phyloP scores from a whole-genome alignment of 2,888 invertebrate genomes.

The Drosophila paucipuncta region DNA sequence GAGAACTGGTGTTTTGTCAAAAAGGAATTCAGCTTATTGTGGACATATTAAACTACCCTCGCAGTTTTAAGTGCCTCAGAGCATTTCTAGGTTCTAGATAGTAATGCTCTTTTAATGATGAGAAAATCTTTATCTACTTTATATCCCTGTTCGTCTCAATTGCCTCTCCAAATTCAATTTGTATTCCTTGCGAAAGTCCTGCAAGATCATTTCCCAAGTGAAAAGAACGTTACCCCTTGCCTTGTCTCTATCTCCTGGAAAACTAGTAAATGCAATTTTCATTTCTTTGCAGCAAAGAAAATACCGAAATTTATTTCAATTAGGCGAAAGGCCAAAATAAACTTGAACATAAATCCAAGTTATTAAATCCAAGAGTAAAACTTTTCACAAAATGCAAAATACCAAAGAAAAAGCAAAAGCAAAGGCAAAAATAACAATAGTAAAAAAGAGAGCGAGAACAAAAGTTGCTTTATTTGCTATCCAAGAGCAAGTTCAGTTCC shows the following conservation, averaged over 20 bases:
- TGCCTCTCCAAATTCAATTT: neutral
- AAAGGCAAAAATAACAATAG: constrained; percentile 15
- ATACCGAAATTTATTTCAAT: constrained; percentile 50
- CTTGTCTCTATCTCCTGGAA: neutral
- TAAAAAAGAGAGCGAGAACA: constrained; percentile 20
- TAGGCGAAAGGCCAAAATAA: constrained; percentile 37
- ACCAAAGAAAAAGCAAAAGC: constrained; percentile 19
- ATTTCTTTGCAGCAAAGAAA: neutral
- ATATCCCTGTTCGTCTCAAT: neutral
- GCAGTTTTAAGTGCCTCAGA: neutral
- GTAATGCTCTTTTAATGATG: too few species aligned
- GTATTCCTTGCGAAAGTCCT: neutral
- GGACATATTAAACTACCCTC: neutral
- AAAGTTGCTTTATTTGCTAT: constrained; percentile 55
- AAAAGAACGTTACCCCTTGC: neutral
- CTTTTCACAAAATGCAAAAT: constrained; percentile 39
- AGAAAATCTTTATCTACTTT: neutral
- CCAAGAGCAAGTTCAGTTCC: constrained; percentile 65
- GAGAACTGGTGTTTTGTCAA: neutral
- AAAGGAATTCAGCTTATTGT: neutral
- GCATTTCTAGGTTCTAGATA: neutral
- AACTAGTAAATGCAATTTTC: constrained; percentile 1
- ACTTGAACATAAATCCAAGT: constrained; percentile 53
- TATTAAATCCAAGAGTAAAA: constrained; percentile 58
- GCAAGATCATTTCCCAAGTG: neutral